Conservation (phyloP, 2,888 invertebrate genomes). For the Troides helena region DNA sequence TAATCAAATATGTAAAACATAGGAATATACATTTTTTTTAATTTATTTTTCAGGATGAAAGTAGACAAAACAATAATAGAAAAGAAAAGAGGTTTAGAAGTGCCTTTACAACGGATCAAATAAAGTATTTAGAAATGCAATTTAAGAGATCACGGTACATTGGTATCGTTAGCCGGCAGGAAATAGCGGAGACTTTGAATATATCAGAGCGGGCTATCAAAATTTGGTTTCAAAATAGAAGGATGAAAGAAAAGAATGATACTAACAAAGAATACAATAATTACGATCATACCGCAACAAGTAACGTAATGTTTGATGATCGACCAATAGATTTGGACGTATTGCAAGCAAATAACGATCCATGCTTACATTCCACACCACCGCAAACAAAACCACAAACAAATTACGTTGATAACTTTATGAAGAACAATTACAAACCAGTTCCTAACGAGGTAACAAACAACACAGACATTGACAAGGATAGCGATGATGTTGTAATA, state of each 20-base stretch:
- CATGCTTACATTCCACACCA: conserved; percentile 25
- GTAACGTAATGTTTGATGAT: conserved; percentile 37
- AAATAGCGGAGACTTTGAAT: conserved; percentile 82
- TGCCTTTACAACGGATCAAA: conserved; percentile 87
- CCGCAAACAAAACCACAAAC: conserved; percentile 42
- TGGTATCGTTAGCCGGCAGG: conserved; percentile 83
- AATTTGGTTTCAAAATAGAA: conserved; percentile 91
- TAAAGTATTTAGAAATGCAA: conserved; percentile 86
- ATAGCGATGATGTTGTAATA: background rate
- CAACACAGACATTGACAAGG: background rate
- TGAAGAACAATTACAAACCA: conserved; percentile 2
- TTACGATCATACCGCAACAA: conserved; percentile 38
- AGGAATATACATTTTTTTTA: background rate
- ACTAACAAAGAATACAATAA: conserved; percentile 40
- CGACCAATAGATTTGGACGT: conserved; percentile 45
- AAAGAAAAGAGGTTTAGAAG: conserved; percentile 69
- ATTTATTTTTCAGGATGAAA: conserved; percentile 33
- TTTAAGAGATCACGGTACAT: conserved; percentile 85
- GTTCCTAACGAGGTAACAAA: conserved; percentile 4
- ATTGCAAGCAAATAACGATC: conserved; percentile 45
- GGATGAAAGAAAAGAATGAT: conserved; percentile 87
- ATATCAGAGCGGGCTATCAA: conserved; percentile 88
- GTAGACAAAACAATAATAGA: conserved; percentile 30
- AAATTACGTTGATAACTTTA: conserved; percentile 26
- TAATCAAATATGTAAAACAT: background rate